phyloP scores from a whole-genome alignment of 2,797 vertebrate genomes.

The Rhyacichthys aspro region DNA sequence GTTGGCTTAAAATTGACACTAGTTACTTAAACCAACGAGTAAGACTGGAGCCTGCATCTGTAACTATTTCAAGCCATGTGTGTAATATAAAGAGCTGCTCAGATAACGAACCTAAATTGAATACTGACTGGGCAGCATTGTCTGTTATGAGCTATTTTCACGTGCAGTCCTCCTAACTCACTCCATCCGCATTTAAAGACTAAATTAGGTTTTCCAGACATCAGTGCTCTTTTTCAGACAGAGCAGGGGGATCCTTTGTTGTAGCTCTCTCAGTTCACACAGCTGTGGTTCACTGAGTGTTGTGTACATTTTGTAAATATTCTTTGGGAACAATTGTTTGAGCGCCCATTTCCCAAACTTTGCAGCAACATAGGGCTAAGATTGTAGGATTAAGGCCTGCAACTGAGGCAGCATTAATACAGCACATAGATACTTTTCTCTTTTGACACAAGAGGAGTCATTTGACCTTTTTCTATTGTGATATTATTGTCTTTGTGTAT shows the following conservation, averaged over 20 bases:
- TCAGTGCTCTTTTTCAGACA: slow-evolving; percentile 35
- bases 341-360: no score
- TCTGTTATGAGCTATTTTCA: slow-evolving; percentile 45
- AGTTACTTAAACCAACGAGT: no score
- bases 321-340: no score
- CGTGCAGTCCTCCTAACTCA: slow-evolving; percentile 32
- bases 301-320: not conserved
- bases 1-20: no score
- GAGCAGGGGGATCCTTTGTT: not conserved
- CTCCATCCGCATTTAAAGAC: slow-evolving; percentile 32
- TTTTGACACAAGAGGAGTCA: no score
- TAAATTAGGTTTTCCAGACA: slow-evolving; percentile 53
- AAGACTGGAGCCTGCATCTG: not conserved
- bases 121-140: slow-evolving; percentile 52
- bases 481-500: no score
- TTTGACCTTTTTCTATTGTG: no score
- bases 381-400: no score
- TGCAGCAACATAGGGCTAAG: no score
- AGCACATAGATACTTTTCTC: no score
- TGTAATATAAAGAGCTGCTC: slow-evolving; percentile 41
- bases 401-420: no score
- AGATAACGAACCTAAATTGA: slow-evolving; percentile 38
- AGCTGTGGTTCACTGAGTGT: not conserved
- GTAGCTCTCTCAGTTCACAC: not conserved
- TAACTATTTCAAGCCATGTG: slow-evolving; percentile 13